Evolutionary conservation across 2,888 invertebrate species (phyloP).

Genomic region (Apodemia mormo): DNA sequence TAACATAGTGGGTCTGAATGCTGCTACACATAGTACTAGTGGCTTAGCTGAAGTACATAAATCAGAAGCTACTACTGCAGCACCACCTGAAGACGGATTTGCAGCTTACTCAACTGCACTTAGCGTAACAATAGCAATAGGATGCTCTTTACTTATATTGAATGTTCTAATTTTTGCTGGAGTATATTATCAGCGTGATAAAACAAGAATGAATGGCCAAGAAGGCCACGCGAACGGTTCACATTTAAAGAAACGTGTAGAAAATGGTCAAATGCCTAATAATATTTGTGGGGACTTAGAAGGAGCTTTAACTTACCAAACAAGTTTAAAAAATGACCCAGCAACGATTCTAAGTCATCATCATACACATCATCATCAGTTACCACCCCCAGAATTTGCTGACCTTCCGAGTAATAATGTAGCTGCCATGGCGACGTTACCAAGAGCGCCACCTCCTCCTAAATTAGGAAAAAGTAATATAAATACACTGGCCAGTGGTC

Average conservation of each 20-base stretch:
- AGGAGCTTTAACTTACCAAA: conserved; percentile 74
- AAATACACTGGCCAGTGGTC: conserved; percentile 81
- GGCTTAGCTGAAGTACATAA: conserved; percentile 59
- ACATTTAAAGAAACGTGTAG: conserved; percentile 86
- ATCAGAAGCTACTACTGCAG: conserved; percentile 73
- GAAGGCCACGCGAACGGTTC: conserved; percentile 77
- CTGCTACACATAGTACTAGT: conserved; percentile 59
- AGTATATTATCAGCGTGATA: conserved; percentile 95
- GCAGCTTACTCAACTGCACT: conserved; percentile 95
- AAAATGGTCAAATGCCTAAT: conserved; percentile 94
- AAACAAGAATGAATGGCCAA: conserved; percentile 86
- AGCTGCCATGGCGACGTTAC: conserved; percentile 80
- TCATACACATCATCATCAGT: conserved; percentile 89
- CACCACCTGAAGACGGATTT: conserved; percentile 91
- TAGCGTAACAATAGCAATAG: conserved; percentile 96
- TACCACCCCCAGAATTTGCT: conserved; percentile 92
- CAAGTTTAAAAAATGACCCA: conserved; percentile 85
- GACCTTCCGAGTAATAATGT: conserved; percentile 88
- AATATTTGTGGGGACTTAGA: conserved; percentile 93
- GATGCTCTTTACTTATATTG: conserved; percentile 93
- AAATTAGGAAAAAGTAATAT: conserved; percentile 84
- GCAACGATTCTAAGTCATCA: conserved; percentile 88
- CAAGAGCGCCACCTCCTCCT: conserved; percentile 89
- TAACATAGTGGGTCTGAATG: conserved; percentile 64
- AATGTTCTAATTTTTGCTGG: conserved; percentile 97